Evolutionary conservation across 2,888 invertebrate genomes (phyloP), one percentile per base, ranked within the genome.

Genomic region (Noctua janthe): DNA sequence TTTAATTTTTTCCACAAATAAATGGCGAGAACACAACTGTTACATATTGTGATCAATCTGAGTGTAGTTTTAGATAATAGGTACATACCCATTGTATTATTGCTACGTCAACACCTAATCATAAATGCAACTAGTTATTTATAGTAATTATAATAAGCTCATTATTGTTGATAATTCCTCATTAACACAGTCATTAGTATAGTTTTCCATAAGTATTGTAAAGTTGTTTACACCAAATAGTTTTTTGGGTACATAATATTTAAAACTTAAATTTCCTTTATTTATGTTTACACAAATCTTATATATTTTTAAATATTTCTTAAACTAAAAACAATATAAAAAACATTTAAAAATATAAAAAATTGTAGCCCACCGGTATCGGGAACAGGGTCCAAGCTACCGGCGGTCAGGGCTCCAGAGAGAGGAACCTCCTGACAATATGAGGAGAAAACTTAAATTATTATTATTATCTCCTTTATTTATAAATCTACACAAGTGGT

Each of bases 121-220:
- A 82, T 56, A 51, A 23, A 35, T 29, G 20, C 15, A 43, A 69
- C 23, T 66, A 23, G 11, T 23, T 66, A 17, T 71, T 72, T 39
- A n/a, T 54, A 47, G 62, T 83, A 72, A 83, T 56, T 56, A 64
- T 83, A 80, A 83, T 83, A n/a, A 56, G 71, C 51, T 74, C 39
- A 69, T 67, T 74, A 62, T 62, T 82, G n/a, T 67, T 13, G 1
- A 35, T 74, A 62, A 72, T 17, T 62, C 8, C 29, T 79, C 59
- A 79, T 79, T 71, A 71, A 69, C 29, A 74, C 39, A 43, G 39
- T 51, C 62, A 64, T 75, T 72, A 74, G 35, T 71, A 39, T 35
- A 5, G 20, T 71, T 78, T 73, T 39, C 4, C 17, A 20, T 71
- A 47, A 29, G 23, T 66, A 71, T 71, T 82, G 56, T 66, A 20